A percentile compares a stretch with the other conserved stretches of the same genome.
These are phyloP conservation scores for Drosophila borborema DNA, from an alignment of 2,888 invertebrate genomes.

Conservation along the genomic window DNA sequence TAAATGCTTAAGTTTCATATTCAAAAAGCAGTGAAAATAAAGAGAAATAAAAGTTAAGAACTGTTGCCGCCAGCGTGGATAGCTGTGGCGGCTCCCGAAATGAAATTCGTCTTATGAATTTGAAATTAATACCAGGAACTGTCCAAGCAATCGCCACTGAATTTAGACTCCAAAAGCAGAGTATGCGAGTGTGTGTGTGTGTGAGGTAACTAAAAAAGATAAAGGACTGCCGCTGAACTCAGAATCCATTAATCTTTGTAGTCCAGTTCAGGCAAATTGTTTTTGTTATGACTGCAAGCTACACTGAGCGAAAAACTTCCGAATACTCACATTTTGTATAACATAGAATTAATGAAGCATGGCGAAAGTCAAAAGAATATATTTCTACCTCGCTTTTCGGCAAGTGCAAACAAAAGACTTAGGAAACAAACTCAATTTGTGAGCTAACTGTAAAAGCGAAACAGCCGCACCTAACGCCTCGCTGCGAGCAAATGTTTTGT, in stretches of 20 bases:
- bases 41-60: slow-evolving; percentile 1
- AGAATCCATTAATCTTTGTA: slow-evolving; percentile 71
- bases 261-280: slow-evolving; percentile 57
- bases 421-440: slow-evolving; percentile 67
- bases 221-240: slow-evolving; percentile 19
- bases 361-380: too few species aligned
- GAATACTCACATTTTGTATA: neutral
- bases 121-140: slow-evolving; percentile 80
- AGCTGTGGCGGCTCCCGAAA: slow-evolving; percentile 64
- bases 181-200: neutral
- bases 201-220: slow-evolving; percentile 11
- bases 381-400: neutral
- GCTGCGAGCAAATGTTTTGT: neutral
- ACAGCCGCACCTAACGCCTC: slow-evolving; percentile 60
- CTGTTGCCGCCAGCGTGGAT: slow-evolving; percentile 57
- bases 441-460: slow-evolving; percentile 69
- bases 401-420: slow-evolving; percentile 10
- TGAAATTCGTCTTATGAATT: slow-evolving; percentile 77
- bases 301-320: slow-evolving; percentile 6
- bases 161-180: slow-evolving; percentile 39
- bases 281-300: slow-evolving; percentile 23
- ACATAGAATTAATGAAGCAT: neutral
- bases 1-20: slow-evolving; percentile 46
- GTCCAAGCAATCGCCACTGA: slow-evolving; percentile 81
- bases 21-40: neutral